A percentile compares a stretch with the other conserved stretches of the same genome.
Evolutionary conservation across 1,140 invertebrate genomes (phyloP).

Genomic region (Neomicropteryx cornuta): DNA sequence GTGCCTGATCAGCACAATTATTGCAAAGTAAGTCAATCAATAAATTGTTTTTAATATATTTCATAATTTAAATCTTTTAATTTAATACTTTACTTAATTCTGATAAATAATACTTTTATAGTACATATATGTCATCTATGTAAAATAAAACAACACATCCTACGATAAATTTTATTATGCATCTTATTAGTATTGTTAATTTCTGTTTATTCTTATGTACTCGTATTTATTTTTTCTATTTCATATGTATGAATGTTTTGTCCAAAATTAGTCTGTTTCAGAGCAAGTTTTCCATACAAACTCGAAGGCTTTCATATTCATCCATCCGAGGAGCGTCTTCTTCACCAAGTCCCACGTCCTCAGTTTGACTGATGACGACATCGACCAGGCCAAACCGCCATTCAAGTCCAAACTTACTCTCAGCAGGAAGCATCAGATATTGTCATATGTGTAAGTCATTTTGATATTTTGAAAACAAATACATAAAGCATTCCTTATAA

Average conservation of each 20-base stretch:
- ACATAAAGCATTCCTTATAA: background rate
- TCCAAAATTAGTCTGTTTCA: conserved; percentile 47
- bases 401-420: conserved; percentile 55
- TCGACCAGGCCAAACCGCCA: conserved; percentile 45
- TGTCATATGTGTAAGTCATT: conserved; percentile 75
- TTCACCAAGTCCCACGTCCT: conserved; percentile 70
- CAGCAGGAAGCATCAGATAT: conserved; percentile 76
- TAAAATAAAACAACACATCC: too few relatives aligned
- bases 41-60: too few relatives aligned
- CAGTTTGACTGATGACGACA: conserved; percentile 65
- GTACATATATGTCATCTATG: too few relatives aligned
- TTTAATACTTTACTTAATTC: too few relatives aligned
- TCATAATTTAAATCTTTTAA: too few relatives aligned
- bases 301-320: conserved; percentile 79
- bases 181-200: too few relatives aligned
- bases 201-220: too few relatives aligned
- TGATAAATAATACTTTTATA: too few relatives aligned
- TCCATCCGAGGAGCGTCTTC: conserved; percentile 87
- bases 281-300: conserved; percentile 91
- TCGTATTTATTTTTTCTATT: conserved; percentile 8
- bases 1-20: conserved; percentile 89
- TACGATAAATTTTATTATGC: too few relatives aligned
- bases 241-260: conserved; percentile 9
- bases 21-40: conserved; percentile 55
- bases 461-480: conserved; percentile 14